Evolutionary conservation across 2,797 vertebrate genomes (phyloP).

Genomic region (Momotus momota): DNA sequence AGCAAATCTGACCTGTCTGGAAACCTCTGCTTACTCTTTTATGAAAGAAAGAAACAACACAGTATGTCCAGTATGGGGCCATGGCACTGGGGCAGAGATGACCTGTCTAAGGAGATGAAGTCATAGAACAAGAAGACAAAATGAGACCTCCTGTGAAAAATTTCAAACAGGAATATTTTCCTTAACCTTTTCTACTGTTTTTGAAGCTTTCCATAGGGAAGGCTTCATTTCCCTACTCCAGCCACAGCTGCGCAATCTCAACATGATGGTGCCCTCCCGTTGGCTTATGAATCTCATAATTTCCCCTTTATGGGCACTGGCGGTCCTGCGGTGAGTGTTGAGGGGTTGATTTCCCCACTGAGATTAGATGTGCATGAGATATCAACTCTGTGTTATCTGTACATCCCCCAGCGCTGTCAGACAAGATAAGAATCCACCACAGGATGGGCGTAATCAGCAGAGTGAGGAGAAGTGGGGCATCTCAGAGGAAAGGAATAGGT

Average conservation of each 20-base stretch:
- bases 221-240: neutral
- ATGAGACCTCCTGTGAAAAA: neutral
- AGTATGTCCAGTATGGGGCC: rapidly evolving
- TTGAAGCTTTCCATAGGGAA: neutral
- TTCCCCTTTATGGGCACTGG: neutral
- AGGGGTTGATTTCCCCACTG: neutral
- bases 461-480: neutral
- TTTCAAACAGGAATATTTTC: neutral
- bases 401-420: neutral
- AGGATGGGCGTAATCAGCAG: neutral
- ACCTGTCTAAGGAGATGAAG: neutral
- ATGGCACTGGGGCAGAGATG: neutral
- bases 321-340: neutral
- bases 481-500: neutral
- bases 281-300: neutral
- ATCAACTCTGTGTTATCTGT: rapidly evolving
- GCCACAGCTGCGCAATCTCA: neutral
- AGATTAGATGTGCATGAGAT: rapidly evolving
- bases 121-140: neutral
- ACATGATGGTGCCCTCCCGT: rapidly evolving
- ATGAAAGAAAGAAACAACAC: neutral
- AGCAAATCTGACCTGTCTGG: neutral
- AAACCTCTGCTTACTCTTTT: neutral
- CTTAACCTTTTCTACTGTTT: neutral
- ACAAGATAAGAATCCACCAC: rapidly evolving